These are phyloP conservation scores for Heliconius hortense DNA, from an alignment of 2,888 invertebrate species.

Conservation along the genomic window DNA sequence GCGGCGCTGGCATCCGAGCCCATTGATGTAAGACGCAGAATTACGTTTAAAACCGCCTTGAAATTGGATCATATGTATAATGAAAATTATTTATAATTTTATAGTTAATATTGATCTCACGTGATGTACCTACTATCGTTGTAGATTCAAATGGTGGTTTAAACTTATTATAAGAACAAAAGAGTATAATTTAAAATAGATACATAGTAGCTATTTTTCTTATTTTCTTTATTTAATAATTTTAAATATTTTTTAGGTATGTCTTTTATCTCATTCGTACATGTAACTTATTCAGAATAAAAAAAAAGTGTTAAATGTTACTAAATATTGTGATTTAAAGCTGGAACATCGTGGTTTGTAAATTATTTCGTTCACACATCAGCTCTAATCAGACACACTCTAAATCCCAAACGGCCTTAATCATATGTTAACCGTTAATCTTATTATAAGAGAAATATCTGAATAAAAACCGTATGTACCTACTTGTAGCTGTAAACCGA, in stretches of 20 bases:
- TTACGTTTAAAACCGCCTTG: slow-evolving; percentile 24
- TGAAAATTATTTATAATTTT: slow-evolving; percentile 6
- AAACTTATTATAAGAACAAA: background rate
- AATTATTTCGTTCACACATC: slow-evolving; percentile 14
- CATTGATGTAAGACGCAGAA: slow-evolving; percentile 27
- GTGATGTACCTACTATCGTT: background rate
- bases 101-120: background rate
- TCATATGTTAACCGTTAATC: slow-evolving; percentile 35
- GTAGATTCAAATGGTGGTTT: background rate
- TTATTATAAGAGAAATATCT: slow-evolving; percentile 34
- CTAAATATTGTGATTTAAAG: background rate
- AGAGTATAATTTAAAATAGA: background rate
- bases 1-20: slow-evolving; percentile 30
- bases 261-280: background rate
- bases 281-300: background rate
- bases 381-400: slow-evolving; percentile 21
- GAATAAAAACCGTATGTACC: slow-evolving; percentile 35
- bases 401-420: slow-evolving; percentile 27
- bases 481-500: slow-evolving; percentile 59
- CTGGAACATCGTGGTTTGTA: background rate
- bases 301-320: background rate
- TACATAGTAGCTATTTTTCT: background rate
- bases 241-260: no score
- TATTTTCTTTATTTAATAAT: background rate
- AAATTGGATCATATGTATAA: slow-evolving; percentile 15